A percentile compares a stretch with the other conserved stretches of the same genome.
Conservation (phyloP, 2,888 invertebrate species). For the Capitulum mitella region DNA sequence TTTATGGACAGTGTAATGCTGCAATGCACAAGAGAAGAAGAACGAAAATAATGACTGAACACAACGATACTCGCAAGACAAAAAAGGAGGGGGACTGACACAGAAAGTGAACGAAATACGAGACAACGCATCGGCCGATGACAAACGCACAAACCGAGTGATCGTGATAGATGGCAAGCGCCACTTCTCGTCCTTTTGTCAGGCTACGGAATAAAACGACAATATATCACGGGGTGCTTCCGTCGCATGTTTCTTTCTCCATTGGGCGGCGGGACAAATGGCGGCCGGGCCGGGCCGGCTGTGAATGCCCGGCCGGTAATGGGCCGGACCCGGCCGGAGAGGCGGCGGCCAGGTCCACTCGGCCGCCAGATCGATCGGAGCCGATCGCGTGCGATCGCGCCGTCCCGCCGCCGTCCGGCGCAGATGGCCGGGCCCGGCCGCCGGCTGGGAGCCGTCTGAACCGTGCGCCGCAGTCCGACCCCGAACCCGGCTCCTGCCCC, state of each 20-base stretch:
- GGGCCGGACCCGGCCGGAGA: not conserved
- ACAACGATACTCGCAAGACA: no score
- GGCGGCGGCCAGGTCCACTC: not conserved
- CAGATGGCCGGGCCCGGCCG: no score
- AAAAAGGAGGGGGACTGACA: not conserved
- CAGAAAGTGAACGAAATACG: not conserved
- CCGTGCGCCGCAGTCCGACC: no score
- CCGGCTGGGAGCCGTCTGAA: no score
- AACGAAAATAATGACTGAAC: no score
- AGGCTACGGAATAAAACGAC: not conserved
- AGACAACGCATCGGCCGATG: not conserved
- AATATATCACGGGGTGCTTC: not conserved
- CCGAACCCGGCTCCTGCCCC: no score
- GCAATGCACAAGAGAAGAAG: no score
- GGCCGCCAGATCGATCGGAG: not conserved
- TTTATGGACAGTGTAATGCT: no score
- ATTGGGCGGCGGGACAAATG: not conserved
- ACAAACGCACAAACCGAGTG: not conserved
- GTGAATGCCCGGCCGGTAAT: not conserved
- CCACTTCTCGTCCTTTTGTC: slow-evolving; percentile 18
- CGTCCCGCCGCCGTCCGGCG: not conserved
- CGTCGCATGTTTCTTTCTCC: slow-evolving; percentile 15
- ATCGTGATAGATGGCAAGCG: slow-evolving; percentile 5
- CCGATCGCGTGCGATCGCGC: not conserved
- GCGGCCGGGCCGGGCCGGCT: not conserved